These are phyloP conservation scores for Philopedon plagiatum DNA, from an alignment of 2,888 invertebrate species.

Conservation along the genomic window DNA sequence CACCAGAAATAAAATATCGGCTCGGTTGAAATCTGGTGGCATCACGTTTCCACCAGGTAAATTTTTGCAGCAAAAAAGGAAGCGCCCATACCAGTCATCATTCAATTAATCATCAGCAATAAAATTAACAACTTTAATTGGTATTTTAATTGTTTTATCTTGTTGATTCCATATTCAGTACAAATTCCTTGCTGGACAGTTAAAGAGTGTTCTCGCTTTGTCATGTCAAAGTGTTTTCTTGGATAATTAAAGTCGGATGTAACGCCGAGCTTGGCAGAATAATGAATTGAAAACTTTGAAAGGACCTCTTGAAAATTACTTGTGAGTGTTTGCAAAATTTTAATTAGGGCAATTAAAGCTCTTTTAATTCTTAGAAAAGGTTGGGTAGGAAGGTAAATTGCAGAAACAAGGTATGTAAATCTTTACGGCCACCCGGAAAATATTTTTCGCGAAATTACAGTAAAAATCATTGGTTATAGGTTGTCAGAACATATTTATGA, in stretches of 20 bases:
- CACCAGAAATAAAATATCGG: too few relatives aligned
- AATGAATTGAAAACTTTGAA: conserved; percentile 19
- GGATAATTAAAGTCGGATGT: conserved; percentile 17
- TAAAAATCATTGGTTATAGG: too few relatives aligned
- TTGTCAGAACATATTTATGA: too few relatives aligned
- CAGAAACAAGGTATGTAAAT: too few relatives aligned
- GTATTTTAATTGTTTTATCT: neutral
- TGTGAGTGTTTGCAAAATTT: conserved; percentile 15
- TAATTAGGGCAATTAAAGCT: conserved; percentile 2
- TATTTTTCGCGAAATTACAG: too few relatives aligned
- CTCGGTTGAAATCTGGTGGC: too few relatives aligned
- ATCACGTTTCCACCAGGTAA: too few relatives aligned
- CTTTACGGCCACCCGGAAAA: neutral
- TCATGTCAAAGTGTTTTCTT: conserved; percentile 10
- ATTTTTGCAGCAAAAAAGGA: too few relatives aligned
- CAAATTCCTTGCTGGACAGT: conserved; percentile 15
- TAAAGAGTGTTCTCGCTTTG: conserved; percentile 18
- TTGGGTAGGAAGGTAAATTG: neutral
- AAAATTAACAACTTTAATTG: neutral
- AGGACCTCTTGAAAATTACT: conserved; percentile 21
- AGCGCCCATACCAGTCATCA: too few relatives aligned
- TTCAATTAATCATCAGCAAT: neutral
- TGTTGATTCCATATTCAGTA: conserved; percentile 5
- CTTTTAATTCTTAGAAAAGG: neutral
- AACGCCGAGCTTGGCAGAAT: conserved; percentile 13